These are phyloP conservation scores for Xiphorhynchus erythropygius DNA, from an alignment of 2,797 vertebrate genomes.

Conservation along the genomic window DNA sequence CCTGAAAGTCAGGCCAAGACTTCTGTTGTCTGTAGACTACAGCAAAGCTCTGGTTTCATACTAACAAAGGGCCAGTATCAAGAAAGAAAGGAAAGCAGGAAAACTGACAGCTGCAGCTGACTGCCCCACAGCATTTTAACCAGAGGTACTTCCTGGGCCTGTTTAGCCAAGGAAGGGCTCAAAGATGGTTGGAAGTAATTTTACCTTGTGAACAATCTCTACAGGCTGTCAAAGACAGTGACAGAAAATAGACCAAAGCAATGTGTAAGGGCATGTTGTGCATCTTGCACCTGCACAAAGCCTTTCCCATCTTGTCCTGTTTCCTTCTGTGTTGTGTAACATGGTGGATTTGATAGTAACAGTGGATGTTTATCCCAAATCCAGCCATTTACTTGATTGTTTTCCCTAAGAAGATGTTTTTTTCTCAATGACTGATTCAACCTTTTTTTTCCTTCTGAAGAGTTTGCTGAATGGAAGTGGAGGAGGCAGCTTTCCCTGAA, in stretches of 20 bases:
- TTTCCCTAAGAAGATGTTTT: neutral
- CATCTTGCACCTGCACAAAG: neutral
- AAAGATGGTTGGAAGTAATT: neutral
- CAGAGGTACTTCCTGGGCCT: rapidly evolving
- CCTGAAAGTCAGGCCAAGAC: neutral
- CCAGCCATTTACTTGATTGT: neutral
- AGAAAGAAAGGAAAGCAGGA: neutral
- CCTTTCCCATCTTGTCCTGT: neutral
- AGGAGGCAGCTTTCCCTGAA: neutral
- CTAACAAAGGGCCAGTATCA: neutral
- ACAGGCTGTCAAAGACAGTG: neutral
- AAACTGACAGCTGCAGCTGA: neutral
- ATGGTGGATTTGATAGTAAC: neutral
- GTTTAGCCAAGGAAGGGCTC: neutral
- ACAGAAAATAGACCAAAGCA: neutral
- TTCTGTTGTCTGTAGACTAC: neutral
- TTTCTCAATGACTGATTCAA: neutral
- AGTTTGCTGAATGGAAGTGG: neutral
- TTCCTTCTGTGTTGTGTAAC: neutral
- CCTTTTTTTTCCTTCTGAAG: neutral
- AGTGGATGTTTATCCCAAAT: neutral
- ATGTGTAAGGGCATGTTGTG: neutral
- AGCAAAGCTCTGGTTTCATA: neutral
- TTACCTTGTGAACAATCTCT: neutral
- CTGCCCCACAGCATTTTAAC: neutral